phyloP scores from a whole-genome alignment of 2,888 invertebrate species.

The Scaptomyza parva region DNA sequence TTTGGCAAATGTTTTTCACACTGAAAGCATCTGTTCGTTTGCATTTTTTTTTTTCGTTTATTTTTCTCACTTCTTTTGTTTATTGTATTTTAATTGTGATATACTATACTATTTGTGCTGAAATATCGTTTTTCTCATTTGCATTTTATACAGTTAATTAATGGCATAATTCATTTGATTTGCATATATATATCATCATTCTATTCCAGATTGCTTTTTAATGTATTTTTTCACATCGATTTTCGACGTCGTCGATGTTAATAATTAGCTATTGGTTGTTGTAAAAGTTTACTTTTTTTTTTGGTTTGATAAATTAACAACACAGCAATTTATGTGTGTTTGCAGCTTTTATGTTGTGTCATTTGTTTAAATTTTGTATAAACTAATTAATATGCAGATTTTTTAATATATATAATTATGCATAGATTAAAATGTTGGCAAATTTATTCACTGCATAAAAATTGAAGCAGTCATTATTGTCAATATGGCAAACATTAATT shows the following conservation, averaged over 20 bases:
- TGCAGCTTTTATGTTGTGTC: neutral
- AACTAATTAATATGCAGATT: neutral
- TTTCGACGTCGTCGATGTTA: neutral
- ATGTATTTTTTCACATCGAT: constrained; percentile 19
- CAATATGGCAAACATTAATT: neutral
- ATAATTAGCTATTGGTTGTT: constrained; percentile 20
- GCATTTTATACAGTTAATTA: constrained; percentile 38
- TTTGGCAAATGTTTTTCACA: constrained; percentile 41
- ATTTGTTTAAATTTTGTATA: neutral
- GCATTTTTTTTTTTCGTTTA: neutral
- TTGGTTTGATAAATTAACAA: constrained; percentile 12
- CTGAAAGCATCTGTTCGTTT: neutral
- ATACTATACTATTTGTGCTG: constrained; percentile 26
- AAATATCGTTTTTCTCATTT: constrained; percentile 16
- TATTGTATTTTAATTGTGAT: constrained; percentile 39
- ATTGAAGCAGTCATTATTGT: neutral
- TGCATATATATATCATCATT: constrained; percentile 42
- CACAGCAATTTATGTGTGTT: constrained; percentile 2
- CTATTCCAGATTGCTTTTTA: constrained; percentile 37
- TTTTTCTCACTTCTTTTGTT: constrained; percentile 2
- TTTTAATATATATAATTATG: neutral
- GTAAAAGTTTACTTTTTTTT: no score
- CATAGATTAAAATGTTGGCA: neutral
- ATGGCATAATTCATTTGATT: constrained; percentile 50
- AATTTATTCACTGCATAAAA: constrained; percentile 1